Base-by-base conservation (phyloP, 2,888 invertebrate genomes). In the Dasypogon diadema region DNA sequence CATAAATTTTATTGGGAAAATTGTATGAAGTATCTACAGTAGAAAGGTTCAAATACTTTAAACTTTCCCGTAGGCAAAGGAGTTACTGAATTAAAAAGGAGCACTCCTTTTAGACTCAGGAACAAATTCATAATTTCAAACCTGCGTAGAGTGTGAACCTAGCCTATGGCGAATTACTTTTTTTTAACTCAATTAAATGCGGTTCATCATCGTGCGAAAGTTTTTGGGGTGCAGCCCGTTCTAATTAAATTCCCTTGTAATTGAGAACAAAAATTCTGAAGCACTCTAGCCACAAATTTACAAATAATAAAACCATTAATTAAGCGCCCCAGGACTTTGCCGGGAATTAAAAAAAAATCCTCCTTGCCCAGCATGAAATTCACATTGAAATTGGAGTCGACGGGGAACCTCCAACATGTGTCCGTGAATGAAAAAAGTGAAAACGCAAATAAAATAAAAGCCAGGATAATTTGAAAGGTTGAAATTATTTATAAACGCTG, bases 301-400 rank as follows among this genome's bases (percentile, higher is more conserved):
- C 70, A 70, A 70, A 70, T 70, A 70, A 70, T 70, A 70, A 70
- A 70, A 70, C 70, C 70, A 70, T 70, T 70, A 70, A 70, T 70
- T 70, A 70, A 70, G 70, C 70, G 70, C 70, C 70, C 70, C 70
- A 51, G 70, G 70, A 70, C 51, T 70, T 54, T 16, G 54, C 5
- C 54, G 54, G 54, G 70, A 70, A 70, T 54, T 70, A 54, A 70
- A 70, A 51, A 68, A 70, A 70, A 54, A 54, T 21, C 54, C 54
- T 42, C 34, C 70, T 70, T 54, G 70, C 70, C 70, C 70, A 54
- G 70, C 54, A 22, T 30, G 70, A 70, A 54, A 30, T 54, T 70
- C 70, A 54, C 70, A 70, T 54, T 34, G 54, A 26, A 70, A 70
- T 70, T 70, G 70, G 70, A 70, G 70, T 70, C 70, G 51, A 34